phyloP scores from a whole-genome alignment of 2,113 vertebrate species.

The Numenius arquata region DNA sequence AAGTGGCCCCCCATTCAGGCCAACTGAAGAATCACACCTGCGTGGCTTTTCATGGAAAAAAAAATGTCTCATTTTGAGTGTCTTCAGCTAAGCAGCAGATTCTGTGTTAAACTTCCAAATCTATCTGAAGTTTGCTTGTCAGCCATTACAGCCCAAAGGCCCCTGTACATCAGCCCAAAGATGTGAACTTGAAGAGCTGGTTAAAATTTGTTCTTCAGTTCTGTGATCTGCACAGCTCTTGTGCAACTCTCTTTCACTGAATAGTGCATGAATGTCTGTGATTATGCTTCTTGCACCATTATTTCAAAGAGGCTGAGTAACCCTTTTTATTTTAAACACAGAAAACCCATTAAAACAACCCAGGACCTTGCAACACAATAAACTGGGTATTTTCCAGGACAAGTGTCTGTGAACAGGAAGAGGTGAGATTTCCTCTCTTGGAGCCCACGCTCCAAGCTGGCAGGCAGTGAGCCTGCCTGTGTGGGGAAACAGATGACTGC shows the following conservation, averaged over 20 bases:
- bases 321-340: background rate
- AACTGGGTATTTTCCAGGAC: background rate
- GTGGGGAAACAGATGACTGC: background rate
- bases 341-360: background rate
- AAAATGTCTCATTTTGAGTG: background rate
- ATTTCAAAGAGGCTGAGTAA: background rate
- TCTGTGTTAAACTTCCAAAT: background rate
- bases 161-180: background rate
- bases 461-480: background rate
- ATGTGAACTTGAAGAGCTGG: background rate
- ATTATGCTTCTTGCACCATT: background rate
- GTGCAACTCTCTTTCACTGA: background rate
- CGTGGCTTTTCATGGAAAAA: background rate
- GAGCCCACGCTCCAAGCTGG: background rate
- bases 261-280: background rate
- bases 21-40: background rate
- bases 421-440: background rate
- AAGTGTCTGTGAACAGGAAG: background rate
- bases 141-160: background rate
- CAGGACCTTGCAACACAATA: background rate
- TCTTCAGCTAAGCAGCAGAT: background rate
- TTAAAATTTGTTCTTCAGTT: background rate
- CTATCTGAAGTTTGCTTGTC: background rate
- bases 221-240: fast-evolving
- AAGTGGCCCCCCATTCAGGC: background rate